Conservation (phyloP, 2,113 vertebrate species). For the Oryzias celebensis region DNA sequence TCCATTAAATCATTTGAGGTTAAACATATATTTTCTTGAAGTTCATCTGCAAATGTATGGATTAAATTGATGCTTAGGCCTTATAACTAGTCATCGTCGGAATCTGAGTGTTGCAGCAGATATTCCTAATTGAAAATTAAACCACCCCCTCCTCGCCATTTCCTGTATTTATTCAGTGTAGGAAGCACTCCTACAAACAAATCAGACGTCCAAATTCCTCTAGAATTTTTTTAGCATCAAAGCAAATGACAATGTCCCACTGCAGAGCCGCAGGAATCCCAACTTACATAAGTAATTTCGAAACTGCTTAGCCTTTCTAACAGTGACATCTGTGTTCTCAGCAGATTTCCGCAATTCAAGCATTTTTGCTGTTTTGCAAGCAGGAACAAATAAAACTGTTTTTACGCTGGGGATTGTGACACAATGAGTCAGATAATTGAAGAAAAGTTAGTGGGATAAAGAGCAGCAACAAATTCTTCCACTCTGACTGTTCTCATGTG, state of each 20-base stretch:
- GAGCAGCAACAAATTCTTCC: too few relatives aligned
- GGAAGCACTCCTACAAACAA: slow-evolving; percentile 32
- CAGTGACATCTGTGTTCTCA: slow-evolving; percentile 14
- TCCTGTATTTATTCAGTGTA: slow-evolving; percentile 36
- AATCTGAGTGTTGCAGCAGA: neutral
- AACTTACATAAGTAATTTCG: slow-evolving; percentile 24
- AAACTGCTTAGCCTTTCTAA: slow-evolving; percentile 2
- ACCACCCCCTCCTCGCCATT: slow-evolving; percentile 26
- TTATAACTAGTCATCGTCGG: neutral
- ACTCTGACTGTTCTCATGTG: neutral
- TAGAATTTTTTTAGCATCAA: slow-evolving; percentile 3
- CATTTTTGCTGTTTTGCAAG: neutral
- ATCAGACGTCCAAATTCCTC: slow-evolving; percentile 22
- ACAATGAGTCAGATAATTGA: neutral
- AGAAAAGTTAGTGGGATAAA: neutral
- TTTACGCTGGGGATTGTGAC: too few relatives aligned
- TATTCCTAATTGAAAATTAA: slow-evolving; percentile 1
- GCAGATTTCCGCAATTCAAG: neutral
- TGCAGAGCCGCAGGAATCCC: slow-evolving; percentile 1
- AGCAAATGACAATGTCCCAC: slow-evolving; percentile 26
- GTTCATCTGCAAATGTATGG: too few relatives aligned
- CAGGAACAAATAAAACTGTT: too few relatives aligned
- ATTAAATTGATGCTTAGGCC: neutral
- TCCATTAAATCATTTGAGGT: too few relatives aligned
- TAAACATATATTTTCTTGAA: too few relatives aligned